Evolutionary conservation across 1,140 invertebrate species (phyloP).

Genomic region (Yoshiicerus persimilis): DNA sequence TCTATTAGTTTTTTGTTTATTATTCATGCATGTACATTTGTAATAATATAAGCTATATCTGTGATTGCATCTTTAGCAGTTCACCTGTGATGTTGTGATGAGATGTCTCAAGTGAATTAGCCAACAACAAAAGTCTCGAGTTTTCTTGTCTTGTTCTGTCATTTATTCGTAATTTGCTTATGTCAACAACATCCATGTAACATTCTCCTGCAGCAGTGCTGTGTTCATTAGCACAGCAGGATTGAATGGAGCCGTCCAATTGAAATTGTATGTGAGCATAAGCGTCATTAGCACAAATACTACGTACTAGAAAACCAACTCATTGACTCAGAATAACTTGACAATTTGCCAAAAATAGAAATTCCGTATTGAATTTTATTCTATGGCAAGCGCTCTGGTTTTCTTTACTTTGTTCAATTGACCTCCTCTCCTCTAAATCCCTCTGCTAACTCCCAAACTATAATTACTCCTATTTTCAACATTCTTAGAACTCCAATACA

Average conservation of each 20-base stretch:
- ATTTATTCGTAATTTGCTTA: neutral
- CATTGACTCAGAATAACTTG: neutral
- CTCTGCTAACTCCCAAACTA: too few relatives aligned
- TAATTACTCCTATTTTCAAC: too few relatives aligned
- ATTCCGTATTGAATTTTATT: neutral
- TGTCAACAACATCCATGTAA: neutral
- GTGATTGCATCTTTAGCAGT: neutral
- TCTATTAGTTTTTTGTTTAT: too few relatives aligned
- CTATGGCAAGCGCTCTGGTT: neutral
- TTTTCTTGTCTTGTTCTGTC: neutral
- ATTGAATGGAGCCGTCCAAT: neutral
- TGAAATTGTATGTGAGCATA: neutral
- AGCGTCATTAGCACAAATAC: neutral
- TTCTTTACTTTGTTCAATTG: neutral
- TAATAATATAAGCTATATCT: too few relatives aligned
- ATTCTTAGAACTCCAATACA: too few relatives aligned
- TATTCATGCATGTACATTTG: too few relatives aligned
- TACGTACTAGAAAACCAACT: neutral
- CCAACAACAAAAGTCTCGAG: neutral
- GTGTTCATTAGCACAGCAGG: neutral
- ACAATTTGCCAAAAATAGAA: neutral
- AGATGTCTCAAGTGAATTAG: neutral
- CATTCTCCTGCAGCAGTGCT: neutral
- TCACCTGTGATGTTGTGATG: neutral
- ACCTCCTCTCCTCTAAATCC: neutral